A percentile compares a stretch with the other conserved stretches of the same genome.
Evolutionary conservation across 2,888 invertebrate genomes (phyloP).

Genomic region (Epinotia demarniana): DNA sequence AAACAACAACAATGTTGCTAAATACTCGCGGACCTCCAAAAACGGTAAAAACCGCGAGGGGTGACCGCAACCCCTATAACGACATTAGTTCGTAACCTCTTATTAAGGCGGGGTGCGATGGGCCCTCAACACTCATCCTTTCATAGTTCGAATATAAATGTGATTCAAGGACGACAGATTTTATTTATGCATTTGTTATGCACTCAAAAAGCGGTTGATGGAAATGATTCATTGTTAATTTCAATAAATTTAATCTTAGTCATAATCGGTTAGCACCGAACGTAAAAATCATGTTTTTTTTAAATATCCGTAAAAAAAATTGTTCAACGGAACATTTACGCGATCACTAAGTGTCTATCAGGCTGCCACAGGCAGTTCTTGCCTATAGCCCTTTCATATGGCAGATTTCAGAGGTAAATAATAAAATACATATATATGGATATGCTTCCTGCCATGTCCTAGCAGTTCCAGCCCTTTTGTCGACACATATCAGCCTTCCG

Average conservation of each 20-base stretch:
- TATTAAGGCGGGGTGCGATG: conserved; percentile 55
- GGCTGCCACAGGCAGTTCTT: background rate
- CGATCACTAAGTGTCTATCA: no score
- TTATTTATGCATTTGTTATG: background rate
- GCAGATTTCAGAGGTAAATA: background rate
- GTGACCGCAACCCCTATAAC: conserved; percentile 66
- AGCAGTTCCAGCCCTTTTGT: no score
- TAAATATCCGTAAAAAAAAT: no score
- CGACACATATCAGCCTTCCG: no score
- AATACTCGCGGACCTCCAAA: conserved; percentile 54
- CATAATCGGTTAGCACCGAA: no score
- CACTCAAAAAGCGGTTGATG: background rate
- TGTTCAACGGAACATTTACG: no score
- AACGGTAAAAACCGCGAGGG: conserved; percentile 65
- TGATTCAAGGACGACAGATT: conserved; percentile 22
- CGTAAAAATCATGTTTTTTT: no score
- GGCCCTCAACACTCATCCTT: conserved; percentile 29
- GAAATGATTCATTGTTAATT: background rate
- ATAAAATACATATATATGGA: no score
- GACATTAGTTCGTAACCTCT: conserved; percentile 78
- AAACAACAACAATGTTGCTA: background rate
- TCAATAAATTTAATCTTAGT: no score
- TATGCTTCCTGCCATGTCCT: no score
- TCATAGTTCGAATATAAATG: conserved; percentile 33
- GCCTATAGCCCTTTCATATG: background rate